These are phyloP conservation scores for Erythrocercus mccallii DNA, from an alignment of 2,113 vertebrate genomes.

Conservation along the genomic window DNA sequence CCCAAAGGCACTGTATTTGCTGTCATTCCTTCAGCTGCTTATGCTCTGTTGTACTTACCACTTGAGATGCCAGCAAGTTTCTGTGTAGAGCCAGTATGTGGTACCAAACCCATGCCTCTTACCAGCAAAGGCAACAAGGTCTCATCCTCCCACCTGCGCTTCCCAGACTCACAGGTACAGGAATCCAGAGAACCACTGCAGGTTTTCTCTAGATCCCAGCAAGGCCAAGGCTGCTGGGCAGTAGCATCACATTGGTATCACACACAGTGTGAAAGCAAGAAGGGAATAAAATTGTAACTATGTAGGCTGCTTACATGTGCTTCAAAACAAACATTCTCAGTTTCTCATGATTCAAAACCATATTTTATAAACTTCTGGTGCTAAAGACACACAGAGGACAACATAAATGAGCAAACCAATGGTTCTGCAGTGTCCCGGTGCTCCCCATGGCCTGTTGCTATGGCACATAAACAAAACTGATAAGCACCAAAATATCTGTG, in stretches of 20 bases:
- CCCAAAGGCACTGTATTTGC: background rate
- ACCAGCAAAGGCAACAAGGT: background rate
- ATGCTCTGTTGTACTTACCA: background rate
- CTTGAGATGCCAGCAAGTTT: background rate
- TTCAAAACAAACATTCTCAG: background rate
- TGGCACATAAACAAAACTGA: slow-evolving; percentile 21
- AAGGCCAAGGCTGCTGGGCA: background rate
- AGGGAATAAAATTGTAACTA: background rate
- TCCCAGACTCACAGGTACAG: background rate
- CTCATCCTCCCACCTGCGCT: background rate
- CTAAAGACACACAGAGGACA: background rate
- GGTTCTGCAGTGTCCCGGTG: background rate
- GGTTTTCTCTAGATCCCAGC: background rate
- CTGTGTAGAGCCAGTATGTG: background rate
- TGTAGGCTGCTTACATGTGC: background rate
- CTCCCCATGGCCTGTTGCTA: background rate
- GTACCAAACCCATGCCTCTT: background rate
- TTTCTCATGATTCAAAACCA: background rate
- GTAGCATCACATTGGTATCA: accelerated
- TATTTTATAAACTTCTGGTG: background rate
- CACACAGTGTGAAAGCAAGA: background rate
- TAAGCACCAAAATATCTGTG: background rate
- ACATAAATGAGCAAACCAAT: background rate
- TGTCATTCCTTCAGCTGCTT: background rate
- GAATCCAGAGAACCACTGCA: background rate